Percentiles rank a stretch among this genome's conserved stretches.
Evolutionary conservation across 2,113 vertebrate species (phyloP).

Genomic region (Irena cyanogastra): DNA sequence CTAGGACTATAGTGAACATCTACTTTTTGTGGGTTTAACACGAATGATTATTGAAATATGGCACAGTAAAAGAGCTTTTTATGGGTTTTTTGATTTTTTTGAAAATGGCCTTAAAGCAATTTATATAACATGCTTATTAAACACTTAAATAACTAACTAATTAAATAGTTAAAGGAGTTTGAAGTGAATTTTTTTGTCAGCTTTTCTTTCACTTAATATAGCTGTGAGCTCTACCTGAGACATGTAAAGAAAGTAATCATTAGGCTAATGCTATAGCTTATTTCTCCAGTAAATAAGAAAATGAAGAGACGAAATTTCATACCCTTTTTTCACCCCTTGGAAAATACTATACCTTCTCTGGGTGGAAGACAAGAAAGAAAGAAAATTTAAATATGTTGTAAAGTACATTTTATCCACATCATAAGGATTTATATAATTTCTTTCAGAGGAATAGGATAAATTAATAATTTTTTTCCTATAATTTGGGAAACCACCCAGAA

Average conservation of each 20-base stretch:
- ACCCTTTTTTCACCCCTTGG: neutral
- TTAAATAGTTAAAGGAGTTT: neutral
- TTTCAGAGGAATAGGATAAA: neutral
- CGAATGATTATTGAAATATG: neutral
- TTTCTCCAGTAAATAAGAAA: neutral
- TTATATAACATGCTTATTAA: neutral
- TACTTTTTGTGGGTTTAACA: neutral
- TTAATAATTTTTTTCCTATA: neutral
- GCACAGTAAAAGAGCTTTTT: accelerated
- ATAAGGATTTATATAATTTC: neutral
- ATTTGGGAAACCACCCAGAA: neutral
- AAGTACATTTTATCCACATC: neutral
- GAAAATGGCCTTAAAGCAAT: neutral
- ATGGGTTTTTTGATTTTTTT: neutral
- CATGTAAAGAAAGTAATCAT: neutral
- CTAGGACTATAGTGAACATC: neutral
- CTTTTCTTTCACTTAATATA: neutral
- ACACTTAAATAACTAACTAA: neutral
- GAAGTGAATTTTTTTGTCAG: neutral
- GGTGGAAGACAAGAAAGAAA: neutral
- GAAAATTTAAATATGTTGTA: neutral
- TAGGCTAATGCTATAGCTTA: neutral
- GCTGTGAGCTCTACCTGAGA: neutral
- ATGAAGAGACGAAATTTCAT: neutral
- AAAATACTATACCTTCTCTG: neutral